A percentile compares a stretch with the other conserved stretches of the same genome.
Conservation (phyloP, 2,113 vertebrate species). For the Nestor notabilis region DNA sequence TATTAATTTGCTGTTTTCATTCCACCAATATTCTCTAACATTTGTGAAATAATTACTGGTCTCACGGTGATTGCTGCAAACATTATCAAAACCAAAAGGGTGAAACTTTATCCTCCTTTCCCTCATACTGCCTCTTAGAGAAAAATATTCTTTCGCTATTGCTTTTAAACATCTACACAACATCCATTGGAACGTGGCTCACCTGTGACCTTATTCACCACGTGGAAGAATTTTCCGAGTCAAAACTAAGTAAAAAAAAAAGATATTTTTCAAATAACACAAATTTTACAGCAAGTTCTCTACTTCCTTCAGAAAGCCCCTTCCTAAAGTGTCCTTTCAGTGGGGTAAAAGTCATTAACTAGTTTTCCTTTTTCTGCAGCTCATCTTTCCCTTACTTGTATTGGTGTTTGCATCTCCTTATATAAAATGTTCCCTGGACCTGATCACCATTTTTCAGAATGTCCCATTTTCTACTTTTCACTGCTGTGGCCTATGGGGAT, state of each 20-base stretch:
- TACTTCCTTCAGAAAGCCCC: not conserved
- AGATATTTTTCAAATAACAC: not conserved
- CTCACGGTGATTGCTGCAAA: not conserved
- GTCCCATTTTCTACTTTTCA: not conserved
- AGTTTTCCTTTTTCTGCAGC: not conserved
- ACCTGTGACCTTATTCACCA: not conserved
- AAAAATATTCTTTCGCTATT: not conserved
- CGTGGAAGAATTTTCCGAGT: fast-evolving
- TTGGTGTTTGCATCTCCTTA: not conserved
- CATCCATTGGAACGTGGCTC: not conserved
- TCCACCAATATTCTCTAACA: not conserved
- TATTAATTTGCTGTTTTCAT: not conserved
- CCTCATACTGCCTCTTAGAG: not conserved
- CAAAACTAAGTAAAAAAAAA: not conserved
- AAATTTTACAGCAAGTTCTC: not conserved
- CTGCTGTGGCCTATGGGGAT: not conserved
- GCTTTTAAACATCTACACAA: not conserved
- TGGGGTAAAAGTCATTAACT: not conserved
- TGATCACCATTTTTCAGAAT: not conserved
- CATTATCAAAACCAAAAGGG: not conserved
- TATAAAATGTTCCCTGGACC: not conserved
- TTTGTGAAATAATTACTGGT: not conserved
- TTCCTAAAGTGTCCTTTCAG: not conserved
- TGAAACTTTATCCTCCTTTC: not conserved
- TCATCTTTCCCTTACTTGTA: not conserved